Conservation (phyloP, 2,888 invertebrate genomes). For the Anthoptus insignis region DNA sequence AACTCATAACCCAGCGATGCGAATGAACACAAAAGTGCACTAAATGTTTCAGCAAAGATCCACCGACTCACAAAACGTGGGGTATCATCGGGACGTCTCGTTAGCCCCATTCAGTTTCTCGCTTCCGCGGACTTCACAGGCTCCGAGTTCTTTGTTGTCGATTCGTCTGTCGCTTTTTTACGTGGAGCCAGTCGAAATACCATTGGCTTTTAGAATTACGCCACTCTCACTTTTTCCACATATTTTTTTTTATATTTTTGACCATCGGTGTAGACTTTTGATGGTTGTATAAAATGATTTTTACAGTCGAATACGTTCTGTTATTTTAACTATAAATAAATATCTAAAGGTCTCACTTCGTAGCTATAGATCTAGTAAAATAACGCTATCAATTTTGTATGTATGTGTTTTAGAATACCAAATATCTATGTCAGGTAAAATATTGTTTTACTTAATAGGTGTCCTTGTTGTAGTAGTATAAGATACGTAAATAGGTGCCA, state of each 20-base stretch:
- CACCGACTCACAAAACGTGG: conserved; percentile 57
- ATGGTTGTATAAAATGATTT: too few relatives aligned
- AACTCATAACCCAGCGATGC: conserved; percentile 31
- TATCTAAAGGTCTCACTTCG: too few relatives aligned
- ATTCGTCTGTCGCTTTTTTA: conserved; percentile 58
- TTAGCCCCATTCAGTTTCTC: conserved; percentile 70
- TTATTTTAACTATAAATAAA: too few relatives aligned
- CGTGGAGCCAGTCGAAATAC: conserved; percentile 50
- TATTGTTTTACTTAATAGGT: too few relatives aligned
- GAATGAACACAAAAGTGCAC: conserved; percentile 51
- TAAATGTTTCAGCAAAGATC: conserved; percentile 57
- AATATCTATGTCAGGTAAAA: too few relatives aligned
- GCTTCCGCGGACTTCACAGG: conserved; percentile 60
- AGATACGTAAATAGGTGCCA: too few relatives aligned
- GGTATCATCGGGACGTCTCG: conserved; percentile 65
- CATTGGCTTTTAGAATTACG: conserved; percentile 46
- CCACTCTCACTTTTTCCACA: conserved; percentile 19
- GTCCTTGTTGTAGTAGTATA: too few relatives aligned
- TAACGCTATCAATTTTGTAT: too few relatives aligned
- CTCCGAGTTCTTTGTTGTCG: conserved; percentile 58
- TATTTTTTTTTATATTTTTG: background rate
- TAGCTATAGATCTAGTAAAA: too few relatives aligned
- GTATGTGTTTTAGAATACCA: too few relatives aligned
- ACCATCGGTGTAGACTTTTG: background rate
- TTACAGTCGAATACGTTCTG: too few relatives aligned